phyloP scores from a whole-genome alignment of 1,140 invertebrate genomes.

The Lepeophtheirus salmonis region DNA sequence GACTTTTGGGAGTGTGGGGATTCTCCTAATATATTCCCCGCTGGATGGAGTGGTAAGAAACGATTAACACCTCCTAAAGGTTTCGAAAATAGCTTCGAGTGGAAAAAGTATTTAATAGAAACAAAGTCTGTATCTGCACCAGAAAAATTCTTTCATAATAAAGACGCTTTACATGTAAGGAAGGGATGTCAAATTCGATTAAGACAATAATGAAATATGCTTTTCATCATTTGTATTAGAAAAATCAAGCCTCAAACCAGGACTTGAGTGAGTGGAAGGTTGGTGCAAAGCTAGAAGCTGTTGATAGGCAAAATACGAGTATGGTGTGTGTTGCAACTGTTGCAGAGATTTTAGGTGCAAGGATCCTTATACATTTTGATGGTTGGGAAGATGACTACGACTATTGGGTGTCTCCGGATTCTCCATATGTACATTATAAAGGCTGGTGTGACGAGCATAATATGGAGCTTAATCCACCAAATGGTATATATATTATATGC shows the following conservation, averaged over 20 bases:
- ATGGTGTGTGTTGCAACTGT: conserved; percentile 60
- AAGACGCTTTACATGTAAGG: conserved; percentile 25
- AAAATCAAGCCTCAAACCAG: background rate
- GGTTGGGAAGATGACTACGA: conserved; percentile 84
- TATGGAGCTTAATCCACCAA: conserved; percentile 59
- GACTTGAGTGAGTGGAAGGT: conserved; percentile 38
- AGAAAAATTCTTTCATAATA: conserved; percentile 48
- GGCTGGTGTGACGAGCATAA: conserved; percentile 73
- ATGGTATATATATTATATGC: conserved; percentile 28
- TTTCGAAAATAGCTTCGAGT: conserved; percentile 48
- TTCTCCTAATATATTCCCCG: conserved; percentile 70
- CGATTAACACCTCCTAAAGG: conserved; percentile 52
- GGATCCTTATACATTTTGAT: conserved; percentile 81
- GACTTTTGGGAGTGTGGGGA: conserved; percentile 89
- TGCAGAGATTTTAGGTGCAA: conserved; percentile 33
- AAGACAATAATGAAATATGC: too few relatives aligned
- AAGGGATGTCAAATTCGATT: background rate
- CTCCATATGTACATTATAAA: conserved; percentile 78
- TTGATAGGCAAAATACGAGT: conserved; percentile 68
- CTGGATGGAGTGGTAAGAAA: conserved; percentile 71
- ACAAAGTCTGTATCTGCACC: conserved; percentile 56
- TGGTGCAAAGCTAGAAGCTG: conserved; percentile 86
- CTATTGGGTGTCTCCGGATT: conserved; percentile 67
- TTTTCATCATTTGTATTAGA: too few relatives aligned
- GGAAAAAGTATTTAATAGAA: conserved; percentile 61